Base-by-base conservation (phyloP, 2,888 invertebrate genomes). In the Schizaphis graminum region DNA sequence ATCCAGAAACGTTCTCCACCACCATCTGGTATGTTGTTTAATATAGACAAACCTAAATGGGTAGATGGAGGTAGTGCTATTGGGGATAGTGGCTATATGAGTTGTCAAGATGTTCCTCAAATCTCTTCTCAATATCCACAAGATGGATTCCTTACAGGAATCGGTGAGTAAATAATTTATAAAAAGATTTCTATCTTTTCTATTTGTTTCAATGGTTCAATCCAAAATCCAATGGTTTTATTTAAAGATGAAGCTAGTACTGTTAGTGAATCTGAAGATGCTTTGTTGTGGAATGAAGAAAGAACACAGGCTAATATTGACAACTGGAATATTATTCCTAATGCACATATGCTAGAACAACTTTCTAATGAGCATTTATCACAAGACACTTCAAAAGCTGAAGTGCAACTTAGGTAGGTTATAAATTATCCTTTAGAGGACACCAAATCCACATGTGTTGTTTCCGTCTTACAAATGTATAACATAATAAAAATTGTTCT, bases 1-100 rank as follows among this genome's bases (percentile, higher is more conserved):
- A 44, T 86, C 0, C 94, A 94, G n/a, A 94, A 94, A 94, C 90
- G 91, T 49, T 91, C 94, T 61, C 57, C 91, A 5, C 94, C 91
- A 53, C 86, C 86, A 56, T 94, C 91, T 11, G 28, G 91, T 53
- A 85, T 35, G 35, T 41, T 94, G 26, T 90, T 90, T 67, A 94
- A 86, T n/a, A 86, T 87, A 21, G 94, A 94, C 87, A 94, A 86
- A 86, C 86, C 94, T 16, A 94, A 91, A 3, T 94, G 94, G 94
- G 5, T 87, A 21, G 94, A 94, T 91, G 94, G 94, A 24, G 97
- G 96, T 94, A 97, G 97, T 95, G 96, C 97, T 94, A 97, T 97
- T 94, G 97, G 97, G 0, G 98, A 98, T 95, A 98, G 98, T 95
- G 98, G 98, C 13, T 98, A 98, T 96, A 97, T 97, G 96, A 97